Percentiles rank a stretch among this genome's conserved stretches.
These are phyloP conservation scores for Takifugu rubripes DNA, from an alignment of 2,797 vertebrate species.

Conservation along the genomic window DNA sequence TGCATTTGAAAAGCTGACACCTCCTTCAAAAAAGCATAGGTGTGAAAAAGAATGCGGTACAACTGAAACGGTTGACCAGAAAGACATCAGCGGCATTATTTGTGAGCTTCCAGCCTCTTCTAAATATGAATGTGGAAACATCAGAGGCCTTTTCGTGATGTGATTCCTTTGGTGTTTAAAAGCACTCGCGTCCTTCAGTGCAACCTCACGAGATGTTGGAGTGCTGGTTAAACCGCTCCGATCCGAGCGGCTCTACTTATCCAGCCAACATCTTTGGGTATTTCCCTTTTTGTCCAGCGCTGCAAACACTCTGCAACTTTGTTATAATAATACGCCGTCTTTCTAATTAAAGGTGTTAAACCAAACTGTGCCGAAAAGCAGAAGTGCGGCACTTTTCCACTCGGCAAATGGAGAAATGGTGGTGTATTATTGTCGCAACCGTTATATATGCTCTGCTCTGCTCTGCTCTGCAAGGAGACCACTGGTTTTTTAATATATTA, in stretches of 20 bases:
- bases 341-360: conserved; percentile 31
- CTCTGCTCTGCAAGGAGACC: no score
- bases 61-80: conserved; percentile 41
- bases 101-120: no score
- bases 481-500: no score
- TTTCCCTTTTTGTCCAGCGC: conserved; percentile 27
- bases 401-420: not conserved
- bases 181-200: not conserved
- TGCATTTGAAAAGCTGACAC: conserved; percentile 55
- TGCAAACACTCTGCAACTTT: conserved; percentile 21
- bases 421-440: not conserved
- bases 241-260: conserved; percentile 8
- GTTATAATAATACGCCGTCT: conserved; percentile 18
- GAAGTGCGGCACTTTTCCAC: conserved; percentile 18
- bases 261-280: conserved; percentile 7
- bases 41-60: conserved; percentile 49
- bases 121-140: no score
- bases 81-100: conserved; percentile 21
- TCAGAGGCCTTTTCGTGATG: not conserved
- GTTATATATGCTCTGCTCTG: not conserved
- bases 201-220: not conserved
- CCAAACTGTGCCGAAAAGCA: conserved; percentile 32
- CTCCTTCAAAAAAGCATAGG: conserved; percentile 51
- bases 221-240: conserved; percentile 3
- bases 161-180: not conserved